Conservation (phyloP, 2,888 invertebrate species). For the Lasioglossum leucozonium region DNA sequence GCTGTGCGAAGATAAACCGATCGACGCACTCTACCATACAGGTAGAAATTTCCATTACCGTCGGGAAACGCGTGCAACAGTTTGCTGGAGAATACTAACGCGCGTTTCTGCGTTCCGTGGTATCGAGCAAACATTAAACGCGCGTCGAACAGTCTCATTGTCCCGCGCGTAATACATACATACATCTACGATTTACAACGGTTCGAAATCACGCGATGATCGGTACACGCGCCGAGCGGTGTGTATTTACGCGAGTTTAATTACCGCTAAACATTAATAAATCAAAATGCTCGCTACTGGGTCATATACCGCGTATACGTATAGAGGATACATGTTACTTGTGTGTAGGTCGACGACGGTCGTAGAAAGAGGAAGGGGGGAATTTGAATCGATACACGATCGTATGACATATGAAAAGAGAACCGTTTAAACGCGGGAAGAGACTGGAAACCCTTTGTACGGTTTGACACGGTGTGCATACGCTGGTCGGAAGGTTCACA, state of each 20-base stretch:
- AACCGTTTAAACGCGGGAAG: constrained; percentile 52
- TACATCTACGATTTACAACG: neutral
- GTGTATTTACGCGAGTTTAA: constrained; percentile 9
- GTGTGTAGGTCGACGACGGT: neutral
- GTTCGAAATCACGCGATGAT: constrained; percentile 1
- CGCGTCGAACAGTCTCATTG: neutral
- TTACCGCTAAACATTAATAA: constrained; percentile 17
- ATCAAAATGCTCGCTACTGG: neutral
- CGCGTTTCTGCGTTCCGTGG: constrained; percentile 15
- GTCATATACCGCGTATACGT: neutral
- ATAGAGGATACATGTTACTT: too few species aligned
- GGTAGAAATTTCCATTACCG: too few species aligned
- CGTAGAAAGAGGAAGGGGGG: constrained; percentile 11
- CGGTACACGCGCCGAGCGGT: constrained; percentile 6
- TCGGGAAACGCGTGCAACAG: constrained; percentile 32
- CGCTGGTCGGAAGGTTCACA: constrained; percentile 41
- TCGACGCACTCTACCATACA: too few species aligned
- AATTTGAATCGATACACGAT: constrained; percentile 32
- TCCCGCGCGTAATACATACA: neutral
- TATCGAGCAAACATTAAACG: constrained; percentile 1
- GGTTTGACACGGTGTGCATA: constrained; percentile 30
- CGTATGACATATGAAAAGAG: constrained; percentile 43
- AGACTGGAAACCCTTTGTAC: constrained; percentile 42
- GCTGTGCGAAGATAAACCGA: too few species aligned
- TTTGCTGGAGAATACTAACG: constrained; percentile 32